Base-by-base conservation (phyloP, 2,113 vertebrate genomes). In the Tiliqua scincoides region DNA sequence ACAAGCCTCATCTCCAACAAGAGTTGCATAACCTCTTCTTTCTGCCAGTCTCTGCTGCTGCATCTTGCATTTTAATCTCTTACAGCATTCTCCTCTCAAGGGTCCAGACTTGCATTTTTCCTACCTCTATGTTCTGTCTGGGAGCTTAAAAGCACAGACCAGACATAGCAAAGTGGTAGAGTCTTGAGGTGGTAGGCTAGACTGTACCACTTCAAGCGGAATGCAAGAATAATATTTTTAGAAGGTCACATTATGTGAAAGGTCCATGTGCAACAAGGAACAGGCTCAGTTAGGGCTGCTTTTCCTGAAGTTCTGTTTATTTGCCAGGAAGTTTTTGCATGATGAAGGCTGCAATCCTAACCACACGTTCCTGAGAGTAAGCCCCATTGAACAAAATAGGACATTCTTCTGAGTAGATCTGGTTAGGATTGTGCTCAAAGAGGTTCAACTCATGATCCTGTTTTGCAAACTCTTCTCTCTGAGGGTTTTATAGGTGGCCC, bases 11-110 rank as follows among this genome's bases (percentile, higher is more conserved):
- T 87, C 76, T 79, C n/a, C 40, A 54, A 6, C 0, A n/a, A 1
- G 30, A 79, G 85, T 54, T 78, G 15, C 12, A 73, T 40, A 63
- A 23, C 71, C 35, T 70, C 62, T 68, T 73, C 70, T 92, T 88
- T 5, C 65, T 25, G 1, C 35, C 82, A 84, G 84, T 65, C 54
- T 67, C 79, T 67, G 62, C 27, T 89, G 68, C 70, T 80, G 79
- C 62, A 9, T 67, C 27, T 15, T 32, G 6, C 61, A n/a, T 59
- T 1, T 73, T 79, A 84, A 4, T 11, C 57, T 79, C n/a, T 79
- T 77, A 54, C 1, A 20, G 67, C 67, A 18, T 27, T 0, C 3
- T 67, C 30, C 25, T 67, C 17, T 74, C 30, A 40, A 14, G 71
- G 18, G 48, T 8, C 83, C 73, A 68, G 61, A 18, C 20, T 86